These are phyloP conservation scores for Sinosuthora webbiana DNA, from an alignment of 2,113 vertebrate species.

Conservation along the genomic window DNA sequence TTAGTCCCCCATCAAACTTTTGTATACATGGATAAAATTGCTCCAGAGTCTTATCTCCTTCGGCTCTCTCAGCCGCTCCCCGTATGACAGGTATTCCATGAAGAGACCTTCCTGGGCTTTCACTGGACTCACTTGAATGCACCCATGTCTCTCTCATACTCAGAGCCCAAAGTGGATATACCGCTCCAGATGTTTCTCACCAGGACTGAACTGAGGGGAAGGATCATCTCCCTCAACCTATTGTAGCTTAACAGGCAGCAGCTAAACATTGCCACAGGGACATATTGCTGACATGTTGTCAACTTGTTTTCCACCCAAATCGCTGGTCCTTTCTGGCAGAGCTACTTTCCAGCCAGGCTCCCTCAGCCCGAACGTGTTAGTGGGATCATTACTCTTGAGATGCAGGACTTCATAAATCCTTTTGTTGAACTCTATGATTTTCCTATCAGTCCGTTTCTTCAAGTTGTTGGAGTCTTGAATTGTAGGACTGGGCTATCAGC, in stretches of 20 bases:
- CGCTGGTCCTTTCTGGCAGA: background rate
- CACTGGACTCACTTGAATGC: background rate
- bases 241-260: background rate
- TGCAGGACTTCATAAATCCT: background rate
- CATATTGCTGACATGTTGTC: background rate
- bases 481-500: background rate
- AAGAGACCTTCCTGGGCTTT: background rate
- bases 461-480: background rate
- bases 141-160: background rate
- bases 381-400: background rate
- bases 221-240: background rate
- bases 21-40: background rate
- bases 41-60: background rate
- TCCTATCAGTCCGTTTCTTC: background rate
- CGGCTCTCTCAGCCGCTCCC: background rate
- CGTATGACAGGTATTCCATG: background rate
- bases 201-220: background rate
- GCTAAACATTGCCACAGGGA: background rate
- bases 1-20: background rate
- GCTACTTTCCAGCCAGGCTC: background rate
- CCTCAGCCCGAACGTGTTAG: background rate
- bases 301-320: background rate
- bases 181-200: background rate
- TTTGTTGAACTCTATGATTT: background rate
- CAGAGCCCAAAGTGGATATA: background rate